Base-by-base conservation (phyloP, 2,797 vertebrate genomes). In the Manis pentadactyla region DNA sequence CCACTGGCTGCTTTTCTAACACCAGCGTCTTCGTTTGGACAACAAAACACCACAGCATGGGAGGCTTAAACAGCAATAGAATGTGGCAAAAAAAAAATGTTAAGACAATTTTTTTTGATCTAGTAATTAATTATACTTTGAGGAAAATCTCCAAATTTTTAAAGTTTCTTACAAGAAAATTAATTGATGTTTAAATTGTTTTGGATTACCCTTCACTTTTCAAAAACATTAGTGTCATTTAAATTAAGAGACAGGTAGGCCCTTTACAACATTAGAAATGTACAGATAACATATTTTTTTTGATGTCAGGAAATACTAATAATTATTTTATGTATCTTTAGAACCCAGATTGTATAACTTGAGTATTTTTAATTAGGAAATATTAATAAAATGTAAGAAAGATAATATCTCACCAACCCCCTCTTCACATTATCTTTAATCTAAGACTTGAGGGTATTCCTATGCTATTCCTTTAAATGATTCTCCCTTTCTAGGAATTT, bases 321-420 rank as follows among this genome's bases (percentile, higher is more conserved):
- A n/a, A 86, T 77, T 90, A 85, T 79, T 79, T 37, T 63, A 42
- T 55, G 15, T 69, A 78, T 66, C 55, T 81, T 66, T 64, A 86
- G 87, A 78, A 69, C 0, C 11, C 19, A 87, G 5, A 83, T 37
- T 63, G 4, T 29, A 53, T 88, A 94, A 75, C 29, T 23, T 88
- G 8, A 82, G 3, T 53, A 85, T 53, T 68, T 83, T 31, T 63
- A 75, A 68, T 77, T 81, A 88, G 39, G 11, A 89, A 88, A 75
- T 84, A 84, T 57, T 84, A 84, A 53, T 92, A 63, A 93, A 37
- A 90, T 53, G 17, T 46, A 94, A 87, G 18, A 81, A 88, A 39
- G 7, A 59, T 37, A 51, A 21, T 63, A 42, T 75, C 29, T 46
- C n/a, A 81, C 37, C 25, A 93, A 87, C 23, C 34, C 31, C 46